phyloP scores from a whole-genome alignment of 2,797 vertebrate species.

The Arrhamphus sclerolepis region DNA sequence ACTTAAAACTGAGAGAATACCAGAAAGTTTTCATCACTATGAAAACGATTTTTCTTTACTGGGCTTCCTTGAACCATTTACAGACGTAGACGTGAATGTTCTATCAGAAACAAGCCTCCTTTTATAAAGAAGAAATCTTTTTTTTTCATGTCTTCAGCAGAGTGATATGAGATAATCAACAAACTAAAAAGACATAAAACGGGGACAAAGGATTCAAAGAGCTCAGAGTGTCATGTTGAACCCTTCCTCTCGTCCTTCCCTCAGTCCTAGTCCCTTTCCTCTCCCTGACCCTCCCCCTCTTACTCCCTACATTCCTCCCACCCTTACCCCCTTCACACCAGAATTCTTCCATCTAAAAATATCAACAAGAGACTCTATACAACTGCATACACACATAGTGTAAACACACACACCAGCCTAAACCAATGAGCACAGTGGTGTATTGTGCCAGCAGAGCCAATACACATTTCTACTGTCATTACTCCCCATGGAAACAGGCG shows the following conservation, averaged over 20 bases:
- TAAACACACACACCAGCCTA: slow-evolving; percentile 49
- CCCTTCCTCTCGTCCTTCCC: background rate
- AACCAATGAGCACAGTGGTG: slow-evolving; percentile 75
- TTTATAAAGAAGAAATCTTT: too few relatives aligned
- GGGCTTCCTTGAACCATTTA: too few relatives aligned
- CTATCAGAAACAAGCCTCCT: too few relatives aligned
- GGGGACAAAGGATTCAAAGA: too few relatives aligned
- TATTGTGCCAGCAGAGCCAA: slow-evolving; percentile 72
- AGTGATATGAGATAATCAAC: too few relatives aligned
- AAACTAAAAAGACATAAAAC: too few relatives aligned
- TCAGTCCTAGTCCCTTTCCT: slow-evolving; percentile 7
- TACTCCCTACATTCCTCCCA: slow-evolving; percentile 39
- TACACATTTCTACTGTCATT: slow-evolving; percentile 76
- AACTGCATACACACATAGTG: slow-evolving; percentile 39
- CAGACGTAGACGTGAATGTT: too few relatives aligned
- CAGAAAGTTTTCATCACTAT: too few relatives aligned
- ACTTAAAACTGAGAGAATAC: background rate
- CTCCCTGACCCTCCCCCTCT: slow-evolving; percentile 16
- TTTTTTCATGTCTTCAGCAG: too few relatives aligned
- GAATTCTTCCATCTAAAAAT: slow-evolving; percentile 71
- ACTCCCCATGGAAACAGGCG: slow-evolving; percentile 77
- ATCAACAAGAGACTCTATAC: slow-evolving; percentile 62
- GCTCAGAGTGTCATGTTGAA: background rate
- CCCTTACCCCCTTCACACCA: slow-evolving; percentile 45
- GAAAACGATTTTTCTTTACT: too few relatives aligned